Base-by-base conservation (phyloP, 2,113 vertebrate species). In the Lamprologus tigripictilis region DNA sequence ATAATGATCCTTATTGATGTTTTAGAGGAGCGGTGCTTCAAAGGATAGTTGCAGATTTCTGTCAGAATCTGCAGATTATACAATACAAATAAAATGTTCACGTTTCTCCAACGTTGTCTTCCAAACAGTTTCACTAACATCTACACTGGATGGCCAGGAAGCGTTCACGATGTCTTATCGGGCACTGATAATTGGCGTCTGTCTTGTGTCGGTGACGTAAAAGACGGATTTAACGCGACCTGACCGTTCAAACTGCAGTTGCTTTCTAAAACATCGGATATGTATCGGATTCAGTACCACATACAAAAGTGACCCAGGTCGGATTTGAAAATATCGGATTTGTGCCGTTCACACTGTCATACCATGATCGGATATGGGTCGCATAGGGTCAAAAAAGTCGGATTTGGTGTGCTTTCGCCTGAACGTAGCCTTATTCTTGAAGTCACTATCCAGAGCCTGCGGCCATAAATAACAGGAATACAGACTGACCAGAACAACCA, bases 211-310 rank as follows among this genome's bases (percentile, higher is more conserved):
- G 0, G n/a, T 54, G 10, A 54, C n/a, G 6, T 54, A 54, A 23
- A 54, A 54, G 53, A 12, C 7, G 6, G 4, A 55, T 5, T 55
- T 23, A 55, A 55, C 13, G 21, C 6, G 6, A 55, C 53, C 0
- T 49, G 16, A 49, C 16, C 8, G 0, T 49, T 49, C 47, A 49
- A 1, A 49, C 47, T 0, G 53, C 11, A 7, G 6, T 54, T 1
- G 9, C 51, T 53, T 53, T 53, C 3, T 53, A 0, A 53, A 53
- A 21, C 51, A 53, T 53, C 9, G 0, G 2, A 11, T 53, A 53
- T 21, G 3, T 53, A 21, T 53, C 2, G 51, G 6, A 55, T 55
- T 55, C 53, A 55, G 11, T 1, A 23, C 53, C 53, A 23, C 2
- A 23, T 23, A 55, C 0, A 0, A 55, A 55, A 55, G 53, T 23